phyloP scores from a whole-genome alignment of 2,888 invertebrate genomes.

The Malthinus flaveolus region DNA sequence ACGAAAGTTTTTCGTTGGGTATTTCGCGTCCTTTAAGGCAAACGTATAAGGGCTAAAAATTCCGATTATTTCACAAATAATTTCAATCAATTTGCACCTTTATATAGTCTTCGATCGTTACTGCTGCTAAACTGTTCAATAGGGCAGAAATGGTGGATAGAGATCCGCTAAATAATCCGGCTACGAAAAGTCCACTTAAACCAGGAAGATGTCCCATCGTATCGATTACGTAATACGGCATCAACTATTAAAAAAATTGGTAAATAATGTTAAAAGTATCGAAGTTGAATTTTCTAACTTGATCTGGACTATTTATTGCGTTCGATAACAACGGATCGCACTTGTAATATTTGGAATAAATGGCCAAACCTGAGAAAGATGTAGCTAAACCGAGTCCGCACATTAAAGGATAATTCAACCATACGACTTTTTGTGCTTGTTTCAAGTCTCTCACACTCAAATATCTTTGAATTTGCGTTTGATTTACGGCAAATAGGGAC shows the following conservation, averaged over 20 bases:
- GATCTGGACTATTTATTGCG: constrained; percentile 53
- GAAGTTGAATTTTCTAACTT: no score
- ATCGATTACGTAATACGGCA: constrained; percentile 76
- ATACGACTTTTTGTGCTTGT: constrained; percentile 69
- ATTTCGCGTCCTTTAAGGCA: constrained; percentile 45
- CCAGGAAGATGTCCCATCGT: constrained; percentile 72
- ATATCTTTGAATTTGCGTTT: constrained; percentile 75
- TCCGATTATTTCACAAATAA: background rate
- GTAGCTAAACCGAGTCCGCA: constrained; percentile 71
- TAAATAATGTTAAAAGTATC: background rate
- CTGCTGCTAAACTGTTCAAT: constrained; percentile 84
- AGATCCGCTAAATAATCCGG: constrained; percentile 86
- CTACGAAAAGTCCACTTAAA: constrained; percentile 82
- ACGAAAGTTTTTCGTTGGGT: constrained; percentile 32
- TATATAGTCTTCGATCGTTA: constrained; percentile 84
- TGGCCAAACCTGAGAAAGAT: constrained; percentile 68
- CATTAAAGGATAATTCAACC: constrained; percentile 78
- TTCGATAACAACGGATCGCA: constrained; percentile 74
- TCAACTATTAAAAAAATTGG: constrained; percentile 52
- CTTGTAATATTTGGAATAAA: constrained; percentile 73
- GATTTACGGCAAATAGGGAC: constrained; percentile 69
- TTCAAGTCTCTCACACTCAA: constrained; percentile 68
- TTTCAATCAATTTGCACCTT: constrained; percentile 47
- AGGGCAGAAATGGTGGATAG: constrained; percentile 87
- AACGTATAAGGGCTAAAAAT: constrained; percentile 47